Percentiles rank a stretch among this genome's conserved stretches.
Evolutionary conservation across 2,113 vertebrate species (phyloP).

Genomic region (Paradoxurus hermaphroditus): DNA sequence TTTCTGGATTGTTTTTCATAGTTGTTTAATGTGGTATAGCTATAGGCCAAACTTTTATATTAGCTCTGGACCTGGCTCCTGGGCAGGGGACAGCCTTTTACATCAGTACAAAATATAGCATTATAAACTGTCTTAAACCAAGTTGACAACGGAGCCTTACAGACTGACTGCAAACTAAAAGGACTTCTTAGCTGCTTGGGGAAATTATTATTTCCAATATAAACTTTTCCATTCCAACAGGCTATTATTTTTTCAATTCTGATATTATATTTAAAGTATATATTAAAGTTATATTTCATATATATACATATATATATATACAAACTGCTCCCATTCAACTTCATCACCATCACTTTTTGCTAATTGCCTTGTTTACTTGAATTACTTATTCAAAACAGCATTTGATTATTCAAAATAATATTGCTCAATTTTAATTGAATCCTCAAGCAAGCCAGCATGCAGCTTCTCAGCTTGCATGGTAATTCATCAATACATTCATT

Average conservation of each 20-base stretch:
- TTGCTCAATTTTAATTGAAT: conserved; percentile 70
- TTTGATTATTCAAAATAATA: conserved; percentile 72
- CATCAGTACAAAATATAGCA: background rate
- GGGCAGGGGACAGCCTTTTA: background rate
- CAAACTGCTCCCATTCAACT: conserved; percentile 8
- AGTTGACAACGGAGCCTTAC: background rate
- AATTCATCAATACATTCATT: conserved; percentile 68
- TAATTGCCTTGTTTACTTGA: conserved; percentile 67
- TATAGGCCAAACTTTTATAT: background rate
- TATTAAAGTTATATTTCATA: background rate
- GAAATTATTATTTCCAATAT: conserved; percentile 27
- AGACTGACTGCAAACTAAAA: conserved; percentile 18
- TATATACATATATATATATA: background rate
- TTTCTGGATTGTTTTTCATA: background rate
- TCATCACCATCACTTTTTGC: conserved; percentile 29
- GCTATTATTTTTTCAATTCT: conserved; percentile 33
- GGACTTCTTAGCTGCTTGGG: background rate
- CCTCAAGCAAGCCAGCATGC: conserved; percentile 63
- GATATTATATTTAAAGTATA: background rate
- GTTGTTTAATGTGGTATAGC: background rate
- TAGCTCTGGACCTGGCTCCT: background rate
- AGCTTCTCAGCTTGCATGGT: conserved; percentile 60
- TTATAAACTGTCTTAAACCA: conserved; percentile 16
- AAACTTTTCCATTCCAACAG: conserved; percentile 14
- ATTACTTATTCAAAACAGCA: conserved; percentile 71